A percentile compares a stretch with the other conserved stretches of the same genome.
phyloP scores from a whole-genome alignment of 2,888 invertebrate species.

The Andricus quercusramuli region DNA sequence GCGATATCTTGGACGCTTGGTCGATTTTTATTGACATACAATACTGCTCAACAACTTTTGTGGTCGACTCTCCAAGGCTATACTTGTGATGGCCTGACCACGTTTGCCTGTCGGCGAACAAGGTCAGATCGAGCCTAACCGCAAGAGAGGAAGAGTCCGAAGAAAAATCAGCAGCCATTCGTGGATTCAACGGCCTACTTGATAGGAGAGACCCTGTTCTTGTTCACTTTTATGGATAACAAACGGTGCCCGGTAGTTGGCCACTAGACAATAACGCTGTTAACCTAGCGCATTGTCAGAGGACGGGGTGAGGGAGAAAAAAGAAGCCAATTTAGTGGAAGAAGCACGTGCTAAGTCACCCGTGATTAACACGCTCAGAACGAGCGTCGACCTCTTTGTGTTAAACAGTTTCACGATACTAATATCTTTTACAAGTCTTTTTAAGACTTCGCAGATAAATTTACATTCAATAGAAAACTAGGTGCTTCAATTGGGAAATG shows the following conservation, averaged over 20 bases:
- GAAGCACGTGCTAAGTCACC: constrained; percentile 29
- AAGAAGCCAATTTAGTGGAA: neutral
- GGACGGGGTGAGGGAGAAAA: constrained; percentile 37
- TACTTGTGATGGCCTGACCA: constrained; percentile 48
- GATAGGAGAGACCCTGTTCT: constrained; percentile 44
- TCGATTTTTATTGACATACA: constrained; percentile 68
- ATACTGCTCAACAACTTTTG: constrained; percentile 56
- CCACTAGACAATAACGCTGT: constrained; percentile 17
- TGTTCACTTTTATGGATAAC: constrained; percentile 53
- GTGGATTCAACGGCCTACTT: constrained; percentile 22
- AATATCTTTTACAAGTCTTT: neutral
- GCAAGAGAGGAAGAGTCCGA: constrained; percentile 51
- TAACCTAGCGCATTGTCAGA: constrained; percentile 51
- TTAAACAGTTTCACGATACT: neutral
- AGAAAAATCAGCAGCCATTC: constrained; percentile 42
- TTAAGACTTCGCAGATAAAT: neutral
- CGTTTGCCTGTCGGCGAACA: constrained; percentile 45
- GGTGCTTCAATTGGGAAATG: neutral
- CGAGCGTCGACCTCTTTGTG: constrained; percentile 4
- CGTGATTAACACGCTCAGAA: constrained; percentile 2
- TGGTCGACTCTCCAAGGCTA: constrained; percentile 54
- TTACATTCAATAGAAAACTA: too few relatives aligned
- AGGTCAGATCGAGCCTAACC: constrained; percentile 47
- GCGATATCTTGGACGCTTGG: constrained; percentile 54
- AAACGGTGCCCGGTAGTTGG: constrained; percentile 47